A percentile compares a stretch with the other conserved stretches of the same genome.
Conservation (phyloP, 2,113 vertebrate genomes). For the Takifugu flavidus region DNA sequence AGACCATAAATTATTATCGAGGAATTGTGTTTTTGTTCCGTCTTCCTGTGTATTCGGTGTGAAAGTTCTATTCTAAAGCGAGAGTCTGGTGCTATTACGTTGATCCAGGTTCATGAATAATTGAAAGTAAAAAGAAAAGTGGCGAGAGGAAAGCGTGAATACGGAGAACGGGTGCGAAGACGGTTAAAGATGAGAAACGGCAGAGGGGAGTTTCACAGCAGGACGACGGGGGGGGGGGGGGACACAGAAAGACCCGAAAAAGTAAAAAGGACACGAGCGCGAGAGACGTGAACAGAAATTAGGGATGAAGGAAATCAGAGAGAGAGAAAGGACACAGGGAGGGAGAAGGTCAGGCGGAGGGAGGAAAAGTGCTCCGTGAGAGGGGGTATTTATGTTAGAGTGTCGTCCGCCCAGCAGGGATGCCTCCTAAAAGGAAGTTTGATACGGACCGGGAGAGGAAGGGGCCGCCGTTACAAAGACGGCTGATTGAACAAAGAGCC, state of each 20-base stretch:
- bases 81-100: constrained; percentile 26
- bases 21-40: background rate
- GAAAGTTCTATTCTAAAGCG: constrained; percentile 1
- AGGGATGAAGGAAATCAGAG: background rate
- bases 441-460: constrained; percentile 34
- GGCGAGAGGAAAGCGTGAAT: constrained; percentile 28
- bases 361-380: constrained; percentile 50
- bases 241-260: constrained; percentile 31
- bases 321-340: constrained; percentile 29
- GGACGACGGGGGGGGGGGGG: constrained; percentile 23
- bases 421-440: constrained; percentile 52
- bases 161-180: constrained; percentile 38
- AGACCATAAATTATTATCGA: background rate
- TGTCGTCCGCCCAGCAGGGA: constrained; percentile 56
- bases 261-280: constrained; percentile 18
- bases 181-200: constrained; percentile 23
- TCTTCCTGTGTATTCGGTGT: background rate
- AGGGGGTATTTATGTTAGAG: constrained; percentile 63
- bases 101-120: constrained; percentile 46
- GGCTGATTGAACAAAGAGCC: constrained; percentile 51
- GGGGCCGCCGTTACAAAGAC: constrained; percentile 40
- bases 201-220: constrained; percentile 12
- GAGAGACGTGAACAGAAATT: constrained; percentile 28
- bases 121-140: constrained; percentile 37
- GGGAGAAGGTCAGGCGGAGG: constrained; percentile 63